phyloP scores from a whole-genome alignment of 1,140 invertebrate genomes.

The Hyposmocoma kahamanoa region DNA sequence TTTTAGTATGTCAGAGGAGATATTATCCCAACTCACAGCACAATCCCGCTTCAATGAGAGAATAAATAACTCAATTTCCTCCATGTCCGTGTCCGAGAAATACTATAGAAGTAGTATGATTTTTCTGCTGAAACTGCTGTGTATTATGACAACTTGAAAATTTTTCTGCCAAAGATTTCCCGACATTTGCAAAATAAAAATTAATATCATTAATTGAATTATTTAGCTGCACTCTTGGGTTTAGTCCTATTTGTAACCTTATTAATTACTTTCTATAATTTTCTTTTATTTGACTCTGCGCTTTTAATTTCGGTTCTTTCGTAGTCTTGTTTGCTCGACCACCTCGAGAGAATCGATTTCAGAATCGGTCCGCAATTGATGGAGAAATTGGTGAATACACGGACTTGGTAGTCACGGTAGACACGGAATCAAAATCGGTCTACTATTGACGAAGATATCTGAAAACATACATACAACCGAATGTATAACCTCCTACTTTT shows the following conservation, averaged over 20 bases:
- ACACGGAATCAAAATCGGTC: no score
- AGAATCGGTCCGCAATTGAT: no score
- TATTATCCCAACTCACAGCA: conserved; percentile 8
- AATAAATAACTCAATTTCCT: conserved; percentile 8
- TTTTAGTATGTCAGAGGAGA: conserved; percentile 8
- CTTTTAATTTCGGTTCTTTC: no score
- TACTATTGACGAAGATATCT: no score
- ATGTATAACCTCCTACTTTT: no score
- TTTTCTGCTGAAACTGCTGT: not conserved
- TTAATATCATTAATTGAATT: not conserved
- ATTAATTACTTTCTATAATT: not conserved
- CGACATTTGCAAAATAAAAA: not conserved
- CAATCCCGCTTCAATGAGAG: conserved; percentile 5
- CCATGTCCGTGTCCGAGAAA: not conserved
- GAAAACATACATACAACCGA: no score
- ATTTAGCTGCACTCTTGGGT: not conserved
- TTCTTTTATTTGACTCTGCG: not conserved
- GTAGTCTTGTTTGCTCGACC: no score
- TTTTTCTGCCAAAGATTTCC: not conserved
- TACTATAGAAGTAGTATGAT: not conserved
- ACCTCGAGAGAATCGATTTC: no score
- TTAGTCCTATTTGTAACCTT: not conserved
- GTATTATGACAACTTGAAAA: not conserved
- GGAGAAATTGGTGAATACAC: no score
- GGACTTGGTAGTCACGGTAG: no score